Base-by-base conservation (phyloP, 2,797 vertebrate genomes). In the Urocyon cinereoargenteus region DNA sequence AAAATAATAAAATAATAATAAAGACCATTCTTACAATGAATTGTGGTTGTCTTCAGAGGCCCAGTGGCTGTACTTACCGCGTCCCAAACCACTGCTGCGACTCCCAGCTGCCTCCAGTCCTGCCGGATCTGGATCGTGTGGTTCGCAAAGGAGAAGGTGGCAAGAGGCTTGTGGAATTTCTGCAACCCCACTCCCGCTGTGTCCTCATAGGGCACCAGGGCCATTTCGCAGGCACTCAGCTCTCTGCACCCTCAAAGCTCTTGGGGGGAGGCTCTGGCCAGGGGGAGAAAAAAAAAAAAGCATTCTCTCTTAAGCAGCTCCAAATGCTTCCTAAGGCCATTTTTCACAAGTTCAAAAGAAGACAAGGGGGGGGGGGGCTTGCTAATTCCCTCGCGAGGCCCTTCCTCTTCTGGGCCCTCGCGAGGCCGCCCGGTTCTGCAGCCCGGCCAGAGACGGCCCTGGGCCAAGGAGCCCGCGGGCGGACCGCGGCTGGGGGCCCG, bases 11-110 rank as follows among this genome's bases (percentile, higher is more conserved):
- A 45, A 45, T 45, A 45, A 45, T 8, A 45, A 14, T 79, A 40
- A 34, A 57, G 3, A n/a, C 19, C 62, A 73, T 28, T 78, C 77
- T 90, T 66, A 24, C 0, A 16, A 51, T 21, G n/a, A 70, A 81
- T 1, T 7, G 49, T 9, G 19, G 36, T 3, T 0, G 9, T 73
- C 72, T 61, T 68, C 66, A 12, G 61, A 77, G 22, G 3, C 49
- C 26, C 34, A 40, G 16, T 0, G 19, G 24, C 34, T 2, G 86
- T 90, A 98, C 99, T 98, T 97, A 99, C 99, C 62, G 99, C 99
- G 15, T 99, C 99, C 99, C 99, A 99, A 6, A 99, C 99, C 31
- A 99, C 99, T 0, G 99, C 99, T 0, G 99, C 99, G 0, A 99
- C 99, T 0, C 99, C 99, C 12, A 99, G 99, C 34, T 98, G 98